Evolutionary conservation across 2,888 invertebrate species (phyloP).

Genomic region (Operophtera brumata): DNA sequence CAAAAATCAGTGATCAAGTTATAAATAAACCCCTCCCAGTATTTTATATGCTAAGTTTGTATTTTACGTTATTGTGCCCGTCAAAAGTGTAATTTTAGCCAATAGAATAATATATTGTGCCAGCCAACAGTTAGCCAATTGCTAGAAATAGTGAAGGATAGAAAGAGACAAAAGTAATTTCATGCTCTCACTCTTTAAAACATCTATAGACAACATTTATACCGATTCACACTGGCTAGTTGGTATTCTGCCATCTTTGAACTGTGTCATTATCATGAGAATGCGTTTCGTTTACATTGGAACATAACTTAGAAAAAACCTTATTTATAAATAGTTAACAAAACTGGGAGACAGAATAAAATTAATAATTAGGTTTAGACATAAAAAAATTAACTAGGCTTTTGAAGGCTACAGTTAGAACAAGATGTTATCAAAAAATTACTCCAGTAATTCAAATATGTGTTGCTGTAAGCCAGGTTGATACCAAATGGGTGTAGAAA

Average conservation of each 20-base stretch:
- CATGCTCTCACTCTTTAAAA: conserved; percentile 63
- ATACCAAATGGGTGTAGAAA: no score
- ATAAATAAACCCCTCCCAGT: background rate
- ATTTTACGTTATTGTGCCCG: background rate
- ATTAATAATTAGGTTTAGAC: background rate
- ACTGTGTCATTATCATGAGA: conserved; percentile 52
- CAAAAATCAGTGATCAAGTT: no score
- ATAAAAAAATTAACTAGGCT: no score
- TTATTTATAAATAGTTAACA: background rate
- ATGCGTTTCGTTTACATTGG: conserved; percentile 57
- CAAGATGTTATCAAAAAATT: no score
- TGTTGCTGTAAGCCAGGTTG: background rate
- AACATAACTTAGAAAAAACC: background rate
- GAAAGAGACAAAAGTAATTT: conserved; percentile 62
- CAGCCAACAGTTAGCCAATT: conserved; percentile 17
- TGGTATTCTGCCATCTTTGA: conserved; percentile 43
- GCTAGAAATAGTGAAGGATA: conserved; percentile 32
- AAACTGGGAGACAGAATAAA: background rate
- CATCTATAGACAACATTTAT: conserved; percentile 62
- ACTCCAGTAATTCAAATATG: no score
- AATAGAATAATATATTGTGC: conserved; percentile 1
- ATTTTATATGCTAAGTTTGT: background rate
- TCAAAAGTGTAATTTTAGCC: background rate
- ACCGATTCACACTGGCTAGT: conserved; percentile 79
- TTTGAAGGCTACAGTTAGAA: no score